These are phyloP conservation scores for roundworm (Caenorhabditis elegans) DNA, from an alignment of 1,140 invertebrate genomes.

Conservation along the genomic window WBcel235 BX284603.4:8666001-8666500, in stretches of 20 bases:
- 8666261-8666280: conserved; percentile 30
- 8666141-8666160: background rate
- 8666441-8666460: background rate
- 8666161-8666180: background rate
- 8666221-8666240: conserved; percentile 30
- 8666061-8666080: conserved; percentile 36
- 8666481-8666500: background rate
- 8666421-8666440: background rate
- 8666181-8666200: conserved; percentile 33
- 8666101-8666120: conserved; percentile 34
- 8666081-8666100: conserved; percentile 47
- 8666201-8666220: conserved; percentile 8
- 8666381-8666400: background rate
- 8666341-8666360: conserved; percentile 27
- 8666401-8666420: background rate
- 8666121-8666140: background rate
- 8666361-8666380: conserved; percentile 15
- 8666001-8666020: conserved; percentile 39
- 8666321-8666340: conserved; percentile 34
- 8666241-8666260: conserved; percentile 9
- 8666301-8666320: conserved; percentile 37
- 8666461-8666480: background rate
- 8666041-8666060: conserved; percentile 28
- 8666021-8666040: conserved; percentile 39
- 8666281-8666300: conserved; percentile 27